phyloP scores from a whole-genome alignment of 2,113 vertebrate genomes.

The Indicator maculatus region DNA sequence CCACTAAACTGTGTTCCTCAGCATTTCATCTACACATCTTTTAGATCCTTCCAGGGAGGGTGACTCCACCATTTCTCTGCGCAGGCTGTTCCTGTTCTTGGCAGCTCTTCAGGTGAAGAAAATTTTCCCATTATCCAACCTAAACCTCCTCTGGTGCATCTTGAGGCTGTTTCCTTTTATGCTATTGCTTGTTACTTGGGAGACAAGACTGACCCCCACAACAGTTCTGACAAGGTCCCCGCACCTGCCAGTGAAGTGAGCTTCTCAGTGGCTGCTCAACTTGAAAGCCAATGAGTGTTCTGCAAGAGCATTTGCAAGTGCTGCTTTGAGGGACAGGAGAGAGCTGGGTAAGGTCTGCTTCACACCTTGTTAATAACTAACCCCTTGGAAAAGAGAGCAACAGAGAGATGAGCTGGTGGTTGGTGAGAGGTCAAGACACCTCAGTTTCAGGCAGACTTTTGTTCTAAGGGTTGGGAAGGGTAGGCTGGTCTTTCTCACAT shows the following conservation, averaged over 20 bases:
- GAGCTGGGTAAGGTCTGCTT: background rate
- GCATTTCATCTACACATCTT: background rate
- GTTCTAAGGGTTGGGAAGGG: background rate
- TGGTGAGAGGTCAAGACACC: background rate
- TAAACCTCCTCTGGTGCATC: background rate
- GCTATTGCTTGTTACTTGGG: background rate
- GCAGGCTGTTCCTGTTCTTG: background rate
- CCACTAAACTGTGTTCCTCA: background rate
- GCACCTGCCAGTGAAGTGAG: background rate
- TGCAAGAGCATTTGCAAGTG: background rate
- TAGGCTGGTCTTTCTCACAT: background rate
- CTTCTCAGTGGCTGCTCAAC: background rate
- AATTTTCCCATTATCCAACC: background rate
- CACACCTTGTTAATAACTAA: constrained; percentile 25
- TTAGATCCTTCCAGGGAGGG: background rate
- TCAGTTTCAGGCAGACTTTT: background rate
- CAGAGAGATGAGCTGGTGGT: background rate
- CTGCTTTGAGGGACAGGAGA: background rate
- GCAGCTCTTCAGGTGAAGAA: background rate
- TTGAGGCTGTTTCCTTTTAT: background rate
- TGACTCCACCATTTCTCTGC: background rate
- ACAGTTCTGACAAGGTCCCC: constrained; percentile 16
- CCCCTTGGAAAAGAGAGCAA: background rate
- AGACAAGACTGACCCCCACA: background rate
- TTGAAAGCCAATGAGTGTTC: background rate